phyloP scores from a whole-genome alignment of 1,140 invertebrate species.

The Drosophila mojavensis region DNA sequence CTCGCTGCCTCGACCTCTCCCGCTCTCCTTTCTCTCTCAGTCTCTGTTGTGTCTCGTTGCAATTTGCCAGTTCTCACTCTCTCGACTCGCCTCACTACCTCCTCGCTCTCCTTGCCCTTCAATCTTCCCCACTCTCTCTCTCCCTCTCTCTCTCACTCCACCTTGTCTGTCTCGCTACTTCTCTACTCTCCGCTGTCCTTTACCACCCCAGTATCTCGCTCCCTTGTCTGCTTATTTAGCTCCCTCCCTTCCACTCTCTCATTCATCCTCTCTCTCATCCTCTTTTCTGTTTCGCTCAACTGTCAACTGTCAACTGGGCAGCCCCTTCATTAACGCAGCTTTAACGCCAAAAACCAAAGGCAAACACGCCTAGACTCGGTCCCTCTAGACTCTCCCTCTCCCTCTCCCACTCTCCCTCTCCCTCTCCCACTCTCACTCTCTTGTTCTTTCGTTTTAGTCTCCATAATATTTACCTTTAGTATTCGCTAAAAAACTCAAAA shows the following conservation, averaged over 20 bases:
- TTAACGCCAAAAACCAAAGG: constrained; percentile 32
- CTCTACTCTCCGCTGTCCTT: too few relatives aligned
- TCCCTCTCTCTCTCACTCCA: background rate
- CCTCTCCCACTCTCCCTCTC: background rate
- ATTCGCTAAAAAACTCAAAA: constrained; percentile 37
- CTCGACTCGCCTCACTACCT: background rate
- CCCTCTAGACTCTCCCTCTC: background rate
- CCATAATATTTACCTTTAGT: constrained; percentile 4
- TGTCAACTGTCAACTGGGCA: constrained; percentile 51
- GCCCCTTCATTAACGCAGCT: constrained; percentile 45
- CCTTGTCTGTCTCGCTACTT: too few relatives aligned
- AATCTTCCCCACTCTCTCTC: background rate
- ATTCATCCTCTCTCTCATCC: background rate
- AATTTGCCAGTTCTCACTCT: background rate
- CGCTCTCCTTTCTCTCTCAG: too few relatives aligned
- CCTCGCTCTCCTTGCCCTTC: too few relatives aligned
- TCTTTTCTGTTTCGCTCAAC: background rate
- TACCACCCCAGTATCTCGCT: too few relatives aligned
- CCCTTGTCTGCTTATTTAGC: background rate
- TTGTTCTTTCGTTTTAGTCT: too few relatives aligned
- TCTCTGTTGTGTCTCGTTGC: too few relatives aligned
- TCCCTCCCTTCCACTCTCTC: too few relatives aligned
- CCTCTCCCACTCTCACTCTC: background rate
- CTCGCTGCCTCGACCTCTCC: background rate
- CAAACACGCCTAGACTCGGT: constrained; percentile 8